A percentile compares a stretch with the other conserved stretches of the same genome.
Conservation (phyloP, 2,888 invertebrate species). For the Syritta pipiens region DNA sequence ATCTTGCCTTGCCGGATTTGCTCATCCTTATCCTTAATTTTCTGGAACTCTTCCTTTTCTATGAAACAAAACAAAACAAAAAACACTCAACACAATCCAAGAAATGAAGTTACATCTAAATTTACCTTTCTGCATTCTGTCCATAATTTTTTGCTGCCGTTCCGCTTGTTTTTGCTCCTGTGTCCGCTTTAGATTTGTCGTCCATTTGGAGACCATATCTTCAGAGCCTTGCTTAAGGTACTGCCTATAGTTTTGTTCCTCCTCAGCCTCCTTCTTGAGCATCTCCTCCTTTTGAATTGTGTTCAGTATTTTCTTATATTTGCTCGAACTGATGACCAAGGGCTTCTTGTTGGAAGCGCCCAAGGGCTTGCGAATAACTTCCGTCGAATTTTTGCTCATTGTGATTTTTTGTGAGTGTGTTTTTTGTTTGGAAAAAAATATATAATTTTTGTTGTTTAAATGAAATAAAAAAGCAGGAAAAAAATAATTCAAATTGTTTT, state of each 20-base stretch:
- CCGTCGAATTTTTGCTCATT: conserved; percentile 39
- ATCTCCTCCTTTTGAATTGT: conserved; percentile 1
- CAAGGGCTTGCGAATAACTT: conserved; percentile 27
- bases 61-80: too few relatives aligned
- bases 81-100: too few relatives aligned
- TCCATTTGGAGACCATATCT: conserved; percentile 79
- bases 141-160: conserved; percentile 59
- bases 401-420: too few relatives aligned
- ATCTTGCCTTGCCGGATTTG: conserved; percentile 73
- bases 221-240: conserved; percentile 78
- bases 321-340: conserved; percentile 43
- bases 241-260: conserved; percentile 76
- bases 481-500: not conserved
- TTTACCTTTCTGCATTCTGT: conserved; percentile 69
- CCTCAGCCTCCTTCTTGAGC: conserved; percentile 72
- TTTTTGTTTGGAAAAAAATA: not conserved
- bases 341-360: conserved; percentile 43
- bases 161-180: conserved; percentile 71
- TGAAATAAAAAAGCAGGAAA: not conserved
- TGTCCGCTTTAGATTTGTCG: conserved; percentile 73
- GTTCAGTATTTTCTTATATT: conserved; percentile 44
- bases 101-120: not conserved
- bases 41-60: conserved; percentile 42
- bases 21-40: conserved; percentile 73
- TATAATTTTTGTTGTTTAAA: conserved; percentile 2